Evolutionary conservation across 2,888 invertebrate genomes (phyloP).

Genomic region (Siphlonurus alternatus): DNA sequence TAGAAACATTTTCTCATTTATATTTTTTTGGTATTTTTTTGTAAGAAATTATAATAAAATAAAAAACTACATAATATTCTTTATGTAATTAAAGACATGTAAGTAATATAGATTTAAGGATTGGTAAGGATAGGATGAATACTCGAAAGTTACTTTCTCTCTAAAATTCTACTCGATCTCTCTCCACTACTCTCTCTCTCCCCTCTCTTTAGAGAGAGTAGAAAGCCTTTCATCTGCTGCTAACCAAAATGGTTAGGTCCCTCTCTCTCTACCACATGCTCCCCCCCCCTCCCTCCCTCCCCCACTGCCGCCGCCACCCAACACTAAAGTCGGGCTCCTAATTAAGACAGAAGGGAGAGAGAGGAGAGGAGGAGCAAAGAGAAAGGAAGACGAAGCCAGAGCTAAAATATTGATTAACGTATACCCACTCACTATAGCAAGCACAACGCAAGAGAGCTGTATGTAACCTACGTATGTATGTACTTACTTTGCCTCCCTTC

Average conservation of each 20-base stretch:
- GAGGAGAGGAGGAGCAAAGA: not conserved
- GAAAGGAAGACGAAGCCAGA: not conserved
- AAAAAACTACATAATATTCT: too few species aligned
- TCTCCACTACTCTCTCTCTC: not conserved
- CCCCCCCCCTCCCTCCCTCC: not conserved
- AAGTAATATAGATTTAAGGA: not conserved
- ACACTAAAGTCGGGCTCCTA: slow-evolving; percentile 3
- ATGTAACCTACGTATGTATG: too few species aligned
- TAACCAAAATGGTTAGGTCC: slow-evolving; percentile 2
- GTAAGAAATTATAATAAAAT: too few species aligned
- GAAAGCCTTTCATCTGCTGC: slow-evolving; percentile 3
- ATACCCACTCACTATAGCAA: not conserved
- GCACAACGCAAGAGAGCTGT: too few species aligned
- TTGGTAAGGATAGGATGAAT: not conserved
- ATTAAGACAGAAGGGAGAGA: slow-evolving; percentile 3
- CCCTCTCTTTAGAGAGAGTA: not conserved
- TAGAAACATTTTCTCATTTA: too few species aligned
- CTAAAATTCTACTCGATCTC: not conserved
- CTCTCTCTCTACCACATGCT: slow-evolving; percentile 3
- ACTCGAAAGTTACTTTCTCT: not conserved
- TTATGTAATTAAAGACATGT: not conserved
- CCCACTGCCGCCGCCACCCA: not conserved
- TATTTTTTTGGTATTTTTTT: too few species aligned
- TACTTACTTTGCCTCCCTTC: too few species aligned
- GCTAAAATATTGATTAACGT: slow-evolving; percentile 3